phyloP scores from a whole-genome alignment of 2,797 vertebrate species.

The Paramormyrops hopkinsi region DNA sequence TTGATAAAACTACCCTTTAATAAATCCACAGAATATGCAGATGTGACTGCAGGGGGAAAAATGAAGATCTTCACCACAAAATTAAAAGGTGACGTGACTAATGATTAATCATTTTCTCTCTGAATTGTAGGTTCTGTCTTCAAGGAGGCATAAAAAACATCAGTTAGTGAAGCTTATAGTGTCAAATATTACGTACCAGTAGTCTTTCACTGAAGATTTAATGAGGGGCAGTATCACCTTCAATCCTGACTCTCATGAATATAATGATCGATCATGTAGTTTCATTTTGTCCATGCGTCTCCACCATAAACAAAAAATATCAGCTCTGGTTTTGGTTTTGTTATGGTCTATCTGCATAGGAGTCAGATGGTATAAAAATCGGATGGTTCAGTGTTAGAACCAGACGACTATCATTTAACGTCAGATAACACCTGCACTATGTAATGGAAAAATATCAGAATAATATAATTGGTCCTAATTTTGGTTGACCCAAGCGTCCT shows the following conservation, averaged over 20 bases:
- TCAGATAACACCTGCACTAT: neutral
- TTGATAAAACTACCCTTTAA: constrained; percentile 5
- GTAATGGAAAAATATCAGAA: neutral
- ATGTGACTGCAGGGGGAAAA: neutral
- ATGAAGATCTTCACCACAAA: neutral
- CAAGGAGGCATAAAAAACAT: neutral
- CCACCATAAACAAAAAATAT: neutral
- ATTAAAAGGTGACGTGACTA: neutral
- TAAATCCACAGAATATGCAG: neutral
- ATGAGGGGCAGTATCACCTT: neutral
- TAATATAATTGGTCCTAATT: neutral
- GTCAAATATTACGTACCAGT: neutral
- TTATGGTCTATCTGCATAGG: neutral
- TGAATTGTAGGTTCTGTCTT: neutral
- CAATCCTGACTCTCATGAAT: neutral
- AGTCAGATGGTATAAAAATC: neutral
- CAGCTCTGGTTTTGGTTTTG: neutral
- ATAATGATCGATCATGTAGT: neutral
- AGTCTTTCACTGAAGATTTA: neutral
- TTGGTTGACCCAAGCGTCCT: neutral
- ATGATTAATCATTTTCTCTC: neutral
- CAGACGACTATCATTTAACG: neutral
- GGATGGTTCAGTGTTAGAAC: neutral
- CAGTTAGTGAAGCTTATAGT: neutral
- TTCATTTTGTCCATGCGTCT: neutral